Percentiles rank a stretch among this genome's conserved stretches.
These are phyloP conservation scores for Dicranocentrus wangi DNA, from an alignment of 2,888 invertebrate genomes.

Conservation along the genomic window DNA sequence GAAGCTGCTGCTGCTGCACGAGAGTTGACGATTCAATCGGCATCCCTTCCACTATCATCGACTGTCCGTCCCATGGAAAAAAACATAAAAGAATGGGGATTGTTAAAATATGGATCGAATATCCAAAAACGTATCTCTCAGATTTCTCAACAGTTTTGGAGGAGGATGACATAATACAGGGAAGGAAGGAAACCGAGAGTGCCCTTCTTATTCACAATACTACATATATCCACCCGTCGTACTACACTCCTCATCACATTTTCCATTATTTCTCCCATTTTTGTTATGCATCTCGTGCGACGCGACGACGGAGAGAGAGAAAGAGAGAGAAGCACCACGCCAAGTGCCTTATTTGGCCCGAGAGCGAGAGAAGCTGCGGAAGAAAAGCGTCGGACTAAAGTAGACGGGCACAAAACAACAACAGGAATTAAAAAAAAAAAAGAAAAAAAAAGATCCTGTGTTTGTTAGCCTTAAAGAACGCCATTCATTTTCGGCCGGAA, in stretches of 20 bases:
- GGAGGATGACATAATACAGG: background rate
- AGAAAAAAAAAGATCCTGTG: too few relatives aligned
- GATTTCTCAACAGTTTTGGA: too few relatives aligned
- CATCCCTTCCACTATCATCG: constrained; percentile 70
- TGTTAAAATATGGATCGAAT: constrained; percentile 53
- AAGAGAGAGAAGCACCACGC: background rate
- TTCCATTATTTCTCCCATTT: too few relatives aligned
- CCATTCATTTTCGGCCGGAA: too few relatives aligned
- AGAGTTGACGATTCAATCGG: constrained; percentile 60
- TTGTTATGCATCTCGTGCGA: background rate
- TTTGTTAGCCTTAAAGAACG: too few relatives aligned
- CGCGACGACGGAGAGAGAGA: too few relatives aligned
- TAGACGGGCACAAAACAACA: too few relatives aligned
- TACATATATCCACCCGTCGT: too few relatives aligned
- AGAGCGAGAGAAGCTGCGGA: background rate
- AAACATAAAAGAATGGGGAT: constrained; percentile 38
- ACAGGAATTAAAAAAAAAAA: too few relatives aligned
- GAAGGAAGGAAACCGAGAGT: background rate
- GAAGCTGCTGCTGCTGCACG: constrained; percentile 33
- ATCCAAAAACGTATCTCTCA: background rate
- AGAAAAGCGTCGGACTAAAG: background rate
- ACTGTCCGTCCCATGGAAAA: constrained; percentile 54
- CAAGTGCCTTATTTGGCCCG: background rate
- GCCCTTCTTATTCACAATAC: background rate
- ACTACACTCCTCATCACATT: too few relatives aligned